These are phyloP conservation scores for Quadriops clusia DNA, from an alignment of 2,888 invertebrate genomes.

Conservation along the genomic window DNA sequence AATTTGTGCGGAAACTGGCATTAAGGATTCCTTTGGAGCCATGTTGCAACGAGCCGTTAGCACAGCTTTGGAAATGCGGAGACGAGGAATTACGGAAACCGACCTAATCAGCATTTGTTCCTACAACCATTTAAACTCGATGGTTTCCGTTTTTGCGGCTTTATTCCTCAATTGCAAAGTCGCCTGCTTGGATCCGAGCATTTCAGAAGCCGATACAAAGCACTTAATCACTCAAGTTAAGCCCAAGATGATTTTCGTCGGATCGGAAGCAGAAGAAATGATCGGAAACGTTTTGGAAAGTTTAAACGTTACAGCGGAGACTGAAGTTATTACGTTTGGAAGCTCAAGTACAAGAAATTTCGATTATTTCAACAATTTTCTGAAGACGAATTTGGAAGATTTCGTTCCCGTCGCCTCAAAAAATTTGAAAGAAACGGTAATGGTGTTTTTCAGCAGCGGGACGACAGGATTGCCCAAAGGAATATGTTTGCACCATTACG, in stretches of 20 bases:
- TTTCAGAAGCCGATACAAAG: constrained; percentile 18
- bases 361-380: constrained; percentile 8
- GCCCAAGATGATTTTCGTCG: constrained; percentile 18
- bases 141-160: constrained; percentile 38
- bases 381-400: constrained; percentile 10
- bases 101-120: constrained; percentile 40
- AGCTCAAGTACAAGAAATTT: constrained; percentile 5
- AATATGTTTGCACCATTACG: constrained; percentile 17
- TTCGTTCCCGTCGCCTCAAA: constrained; percentile 14
- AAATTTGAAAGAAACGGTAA: constrained; percentile 8
- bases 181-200: constrained; percentile 23
- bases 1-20: constrained; percentile 11
- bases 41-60: constrained; percentile 9
- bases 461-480: constrained; percentile 19
- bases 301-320: background rate
- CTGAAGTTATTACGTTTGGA: constrained; percentile 14
- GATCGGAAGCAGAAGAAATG: constrained; percentile 9
- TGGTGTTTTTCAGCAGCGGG: constrained; percentile 15
- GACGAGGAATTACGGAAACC: constrained; percentile 19
- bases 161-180: constrained; percentile 34
- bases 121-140: constrained; percentile 35
- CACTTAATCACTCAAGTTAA: constrained; percentile 19
- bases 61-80: constrained; percentile 9
- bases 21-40: constrained; percentile 8
- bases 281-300: constrained; percentile 8